phyloP scores from a whole-genome alignment of 2,888 invertebrate genomes.

The Alloplasta piceator region DNA sequence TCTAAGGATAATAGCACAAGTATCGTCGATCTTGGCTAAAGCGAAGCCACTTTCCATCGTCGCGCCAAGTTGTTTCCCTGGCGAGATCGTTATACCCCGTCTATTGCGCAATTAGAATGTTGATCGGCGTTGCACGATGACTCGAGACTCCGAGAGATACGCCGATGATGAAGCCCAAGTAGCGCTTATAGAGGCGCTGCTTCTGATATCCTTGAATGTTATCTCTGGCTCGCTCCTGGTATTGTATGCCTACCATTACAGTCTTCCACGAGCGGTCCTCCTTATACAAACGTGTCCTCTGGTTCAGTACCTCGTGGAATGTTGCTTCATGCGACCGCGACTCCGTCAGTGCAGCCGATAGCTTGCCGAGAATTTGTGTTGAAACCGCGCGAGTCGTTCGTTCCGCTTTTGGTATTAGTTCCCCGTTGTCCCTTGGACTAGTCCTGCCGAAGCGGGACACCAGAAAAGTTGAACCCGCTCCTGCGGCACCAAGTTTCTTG shows the following conservation, averaged over 20 bases:
- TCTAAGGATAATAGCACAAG: constrained; percentile 45
- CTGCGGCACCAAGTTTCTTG: constrained; percentile 55
- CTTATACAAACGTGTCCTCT: constrained; percentile 40
- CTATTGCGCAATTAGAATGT: constrained; percentile 64
- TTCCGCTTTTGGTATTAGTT: constrained; percentile 7
- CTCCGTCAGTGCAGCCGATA: constrained; percentile 29
- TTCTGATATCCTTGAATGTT: constrained; percentile 13
- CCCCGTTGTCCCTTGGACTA: background rate
- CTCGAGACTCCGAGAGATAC: constrained; percentile 47
- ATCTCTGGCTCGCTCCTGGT: constrained; percentile 22
- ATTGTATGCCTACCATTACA: constrained; percentile 16
- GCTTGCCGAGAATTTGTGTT: constrained; percentile 54
- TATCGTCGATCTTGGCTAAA: constrained; percentile 16
- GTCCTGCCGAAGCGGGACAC: background rate
- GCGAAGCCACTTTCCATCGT: constrained; percentile 59
- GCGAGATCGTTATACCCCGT: constrained; percentile 55
- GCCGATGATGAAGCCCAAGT: constrained; percentile 55
- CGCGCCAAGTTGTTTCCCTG: constrained; percentile 19
- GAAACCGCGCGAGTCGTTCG: constrained; percentile 2
- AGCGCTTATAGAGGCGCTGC: constrained; percentile 29
- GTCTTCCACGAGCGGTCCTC: background rate
- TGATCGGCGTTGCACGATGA: constrained; percentile 45
- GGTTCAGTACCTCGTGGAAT: constrained; percentile 55
- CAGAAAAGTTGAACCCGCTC: constrained; percentile 50
- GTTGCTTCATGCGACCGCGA: constrained; percentile 46